Conservation (phyloP, 2,797 vertebrate species). For the Ctenopoma multispine region DNA sequence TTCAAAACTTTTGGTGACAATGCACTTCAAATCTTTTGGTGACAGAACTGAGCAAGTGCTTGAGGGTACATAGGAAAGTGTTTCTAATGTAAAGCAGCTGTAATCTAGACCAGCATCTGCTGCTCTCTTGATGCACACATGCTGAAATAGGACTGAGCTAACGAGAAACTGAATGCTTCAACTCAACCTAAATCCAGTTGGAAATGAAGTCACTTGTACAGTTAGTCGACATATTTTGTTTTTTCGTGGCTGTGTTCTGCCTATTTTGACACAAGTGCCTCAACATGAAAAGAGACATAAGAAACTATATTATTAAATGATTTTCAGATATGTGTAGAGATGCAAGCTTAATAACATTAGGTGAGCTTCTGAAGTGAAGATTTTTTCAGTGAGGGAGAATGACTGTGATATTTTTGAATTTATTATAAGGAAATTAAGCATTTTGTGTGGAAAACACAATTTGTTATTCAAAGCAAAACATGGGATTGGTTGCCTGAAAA, state of each 20-base stretch:
- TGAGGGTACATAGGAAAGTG: constrained; percentile 18
- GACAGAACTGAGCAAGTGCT: constrained; percentile 40
- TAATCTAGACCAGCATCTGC: constrained; percentile 48
- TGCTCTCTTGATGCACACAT: constrained; percentile 16
- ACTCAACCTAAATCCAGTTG: constrained; percentile 1
- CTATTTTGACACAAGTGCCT: not conserved
- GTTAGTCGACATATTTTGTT: not conserved
- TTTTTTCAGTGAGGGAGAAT: too few relatives aligned
- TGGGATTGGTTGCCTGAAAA: not conserved
- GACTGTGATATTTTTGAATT: too few relatives aligned
- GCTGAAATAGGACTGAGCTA: constrained; percentile 1
- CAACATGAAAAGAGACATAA: not conserved
- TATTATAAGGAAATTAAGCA: not conserved
- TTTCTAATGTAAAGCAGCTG: constrained; percentile 25
- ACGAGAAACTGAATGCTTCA: not conserved
- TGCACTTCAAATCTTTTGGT: constrained; percentile 42
- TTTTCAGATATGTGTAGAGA: too few relatives aligned
- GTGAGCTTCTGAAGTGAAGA: not conserved
- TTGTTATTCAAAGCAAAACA: not conserved
- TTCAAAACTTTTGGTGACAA: constrained; percentile 28
- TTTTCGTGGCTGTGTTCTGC: not conserved
- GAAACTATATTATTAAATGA: too few relatives aligned
- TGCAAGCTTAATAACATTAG: too few relatives aligned
- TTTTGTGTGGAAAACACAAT: too few relatives aligned
- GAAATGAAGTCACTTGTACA: not conserved